Base-by-base conservation (phyloP, 2,888 invertebrate species). In the Microctonus hyperodae region DNA sequence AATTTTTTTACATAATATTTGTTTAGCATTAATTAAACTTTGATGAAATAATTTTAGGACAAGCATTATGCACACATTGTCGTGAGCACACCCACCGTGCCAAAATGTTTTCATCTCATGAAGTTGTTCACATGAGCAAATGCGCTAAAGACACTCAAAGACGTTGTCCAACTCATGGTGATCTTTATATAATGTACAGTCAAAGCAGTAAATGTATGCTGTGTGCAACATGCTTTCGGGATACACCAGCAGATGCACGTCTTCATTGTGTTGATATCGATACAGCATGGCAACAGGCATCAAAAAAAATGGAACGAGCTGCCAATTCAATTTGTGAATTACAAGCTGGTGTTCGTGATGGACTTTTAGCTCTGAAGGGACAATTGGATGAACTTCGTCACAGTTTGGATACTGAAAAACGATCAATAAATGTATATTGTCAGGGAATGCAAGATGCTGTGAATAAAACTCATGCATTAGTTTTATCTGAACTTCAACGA, bases 121-220 rank as follows among this genome's bases (percentile, higher is more conserved):
- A 91, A 70, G 88, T 92, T 16, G 88, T 91, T 16, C 90, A 90
- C 74, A 89, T 92, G 87, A 90, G 91, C 23, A 90, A 90, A 79
- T 89, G 90, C 76, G 86, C 87, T 22, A 88, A 89, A 75, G 90
- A 91, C 78, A 88, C 88, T n/a, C 89, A 89, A 79, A 86, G 89
- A 79, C 90, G 90, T 85, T 91, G 91, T 78, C 83, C 87, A 1
- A 85, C 87, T 61, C 92, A 92, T 80, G 90, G 90, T 20, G 92
- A 92, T 80, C 91, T 91, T 70, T 91, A 89, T 83, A 91, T 92
- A 72, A 90, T 92, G 89, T 92, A 89, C 81, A 91, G 90, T 7
- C 89, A 89, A 59, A 87, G 89, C 65, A 89, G 89, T 76, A 89
- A 90, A 78, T 86, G 87, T 57, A 90, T 92, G 89, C 84, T 92